Conservation (phyloP, 2,113 vertebrate species). For the Aegithalos caudatus region DNA sequence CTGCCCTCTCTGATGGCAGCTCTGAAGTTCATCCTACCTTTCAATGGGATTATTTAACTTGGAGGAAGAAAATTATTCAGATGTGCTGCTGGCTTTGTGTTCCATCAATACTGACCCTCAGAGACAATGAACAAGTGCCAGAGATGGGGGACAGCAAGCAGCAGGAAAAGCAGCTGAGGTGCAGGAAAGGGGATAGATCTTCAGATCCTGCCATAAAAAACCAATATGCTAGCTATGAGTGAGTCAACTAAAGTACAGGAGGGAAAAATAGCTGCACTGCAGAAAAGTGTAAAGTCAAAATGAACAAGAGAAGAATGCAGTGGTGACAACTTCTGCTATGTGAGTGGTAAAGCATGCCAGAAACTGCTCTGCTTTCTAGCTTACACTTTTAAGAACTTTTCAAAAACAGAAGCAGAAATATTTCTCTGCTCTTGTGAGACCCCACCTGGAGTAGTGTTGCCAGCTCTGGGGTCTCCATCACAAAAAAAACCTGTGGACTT, state of each 20-base stretch:
- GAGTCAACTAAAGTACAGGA: neutral
- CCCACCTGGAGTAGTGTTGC: neutral
- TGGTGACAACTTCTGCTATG: neutral
- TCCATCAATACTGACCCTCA: neutral
- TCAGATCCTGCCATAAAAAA: neutral
- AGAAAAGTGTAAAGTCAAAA: neutral
- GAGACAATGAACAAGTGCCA: neutral
- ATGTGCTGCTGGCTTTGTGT: neutral
- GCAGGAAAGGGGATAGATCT: neutral
- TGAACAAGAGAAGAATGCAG: neutral
- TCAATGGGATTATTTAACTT: neutral
- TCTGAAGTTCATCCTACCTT: neutral
- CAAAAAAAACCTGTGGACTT: accelerated
- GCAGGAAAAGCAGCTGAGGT: neutral
- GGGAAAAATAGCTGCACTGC: neutral
- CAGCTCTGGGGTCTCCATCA: neutral
- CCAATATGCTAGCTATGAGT: neutral
- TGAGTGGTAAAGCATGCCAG: neutral
- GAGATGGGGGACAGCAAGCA: neutral
- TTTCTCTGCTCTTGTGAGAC: neutral
- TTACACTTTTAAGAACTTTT: neutral
- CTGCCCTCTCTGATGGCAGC: neutral
- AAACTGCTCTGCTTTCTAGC: neutral
- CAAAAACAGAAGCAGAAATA: neutral
- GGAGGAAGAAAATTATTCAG: neutral